Evolutionary conservation across 2,113 vertebrate species (phyloP).

Genomic region (Saccopteryx bilineata): DNA sequence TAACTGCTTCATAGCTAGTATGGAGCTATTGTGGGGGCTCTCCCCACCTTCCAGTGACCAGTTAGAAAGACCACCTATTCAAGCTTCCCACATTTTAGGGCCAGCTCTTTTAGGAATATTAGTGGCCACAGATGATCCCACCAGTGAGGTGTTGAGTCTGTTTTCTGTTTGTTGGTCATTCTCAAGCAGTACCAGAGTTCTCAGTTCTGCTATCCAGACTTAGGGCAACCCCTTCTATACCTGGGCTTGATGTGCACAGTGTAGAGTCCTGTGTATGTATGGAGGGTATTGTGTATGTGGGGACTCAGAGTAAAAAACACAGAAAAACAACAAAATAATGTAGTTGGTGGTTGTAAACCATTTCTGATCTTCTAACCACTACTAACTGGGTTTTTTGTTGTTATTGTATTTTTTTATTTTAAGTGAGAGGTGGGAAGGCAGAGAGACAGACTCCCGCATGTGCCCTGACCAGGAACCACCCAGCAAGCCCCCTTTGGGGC

Average conservation of each 20-base stretch:
- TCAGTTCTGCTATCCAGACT: not conserved
- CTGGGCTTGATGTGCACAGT: not conserved
- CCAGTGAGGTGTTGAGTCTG: not conserved
- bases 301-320: fast-evolving
- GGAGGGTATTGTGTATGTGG: not conserved
- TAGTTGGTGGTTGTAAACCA: too few relatives aligned
- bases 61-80: not conserved
- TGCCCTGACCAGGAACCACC: too few relatives aligned
- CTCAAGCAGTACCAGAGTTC: not conserved
- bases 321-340: too few relatives aligned
- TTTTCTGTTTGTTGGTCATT: not conserved
- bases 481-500: too few relatives aligned
- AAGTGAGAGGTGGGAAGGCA: too few relatives aligned
- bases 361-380: not conserved
- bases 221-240: not conserved
- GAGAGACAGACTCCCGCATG: too few relatives aligned
- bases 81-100: not conserved
- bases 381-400: too few relatives aligned
- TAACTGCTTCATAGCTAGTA: not conserved
- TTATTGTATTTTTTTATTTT: too few relatives aligned
- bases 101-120: too few relatives aligned
- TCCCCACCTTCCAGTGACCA: not conserved
- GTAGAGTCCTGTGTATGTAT: not conserved
- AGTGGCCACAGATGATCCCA: not conserved
- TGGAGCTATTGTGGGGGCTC: not conserved